Evolutionary conservation across 2,797 vertebrate genomes (phyloP), one percentile per base, ranked within the genome.

Genomic region (Sarcoramphus papa): DNA sequence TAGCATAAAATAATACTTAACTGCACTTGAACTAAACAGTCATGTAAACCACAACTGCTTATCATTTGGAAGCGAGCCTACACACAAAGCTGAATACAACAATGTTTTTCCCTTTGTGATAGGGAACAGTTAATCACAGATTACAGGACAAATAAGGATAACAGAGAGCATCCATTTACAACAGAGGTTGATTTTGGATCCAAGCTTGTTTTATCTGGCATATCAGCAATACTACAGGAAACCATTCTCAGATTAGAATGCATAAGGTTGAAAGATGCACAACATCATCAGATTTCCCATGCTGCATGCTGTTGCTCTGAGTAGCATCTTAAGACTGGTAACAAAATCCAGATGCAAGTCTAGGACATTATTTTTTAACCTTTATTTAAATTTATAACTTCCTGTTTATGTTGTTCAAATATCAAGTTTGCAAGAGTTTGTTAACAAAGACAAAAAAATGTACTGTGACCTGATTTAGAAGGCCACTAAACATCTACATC

Each of bases 211-310:
- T 95, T 97, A 93, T 94, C 89, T 96, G 90, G 91, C 85, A 92
- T 96, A 95, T 81, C 57, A 92, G 82, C 80, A 94, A 89, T 80
- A 95, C 59, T 85, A 90, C 73, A 95, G 96, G 96, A 98, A 98
- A 93, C 83, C 57, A 82, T 47, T 14, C 57, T 82, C 50, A 86
- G 76, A 97, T 96, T 80, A 96, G 67, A 95, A 92, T 78, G 63
- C 69, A 28, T 21, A 91, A 77, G 57, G 72, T 83, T 92, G 69
- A 95, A 96, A 97, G 62, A 93, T 68, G 87, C 95, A 83, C 60
- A 85, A 47, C 28, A 6, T 92, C 89, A 93, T 96, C 84, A 95
- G 62, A 93, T 93, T 97, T 97, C 95, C 87, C 97, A 73, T 95
- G 91, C 3, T 83, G 89, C 79, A 69, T 64, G 47, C 27, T 79